phyloP scores from a whole-genome alignment of 2,113 vertebrate genomes.

The Manacus vitellinus region DNA sequence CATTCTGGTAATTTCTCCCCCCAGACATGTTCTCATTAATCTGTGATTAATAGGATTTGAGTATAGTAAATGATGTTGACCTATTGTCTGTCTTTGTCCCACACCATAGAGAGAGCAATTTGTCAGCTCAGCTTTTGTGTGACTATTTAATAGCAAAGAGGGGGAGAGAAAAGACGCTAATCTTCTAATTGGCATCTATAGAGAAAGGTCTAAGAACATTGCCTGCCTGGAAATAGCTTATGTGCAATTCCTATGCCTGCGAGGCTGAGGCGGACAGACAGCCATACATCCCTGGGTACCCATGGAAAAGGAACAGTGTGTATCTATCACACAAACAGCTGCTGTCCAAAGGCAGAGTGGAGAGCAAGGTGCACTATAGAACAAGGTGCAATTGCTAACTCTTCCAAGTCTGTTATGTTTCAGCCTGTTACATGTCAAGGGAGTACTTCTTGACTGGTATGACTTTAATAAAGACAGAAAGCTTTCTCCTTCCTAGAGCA shows the following conservation, averaged over 20 bases:
- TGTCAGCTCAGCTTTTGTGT: constrained; percentile 82
- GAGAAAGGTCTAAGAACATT: constrained; percentile 74
- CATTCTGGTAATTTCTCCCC: constrained; percentile 81
- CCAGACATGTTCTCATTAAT: constrained; percentile 84
- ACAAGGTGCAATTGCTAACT: constrained; percentile 6
- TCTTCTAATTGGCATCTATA: constrained; percentile 82
- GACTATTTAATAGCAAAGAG: constrained; percentile 83
- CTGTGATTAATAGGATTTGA: constrained; percentile 84
- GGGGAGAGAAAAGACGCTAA: constrained; percentile 78
- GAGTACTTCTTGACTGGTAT: constrained; percentile 46
- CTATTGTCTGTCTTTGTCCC: constrained; percentile 83
- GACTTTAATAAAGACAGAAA: constrained; percentile 42
- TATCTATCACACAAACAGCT: not conserved
- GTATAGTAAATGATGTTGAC: constrained; percentile 83
- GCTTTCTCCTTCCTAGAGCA: not conserved
- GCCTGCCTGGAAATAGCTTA: constrained; percentile 62
- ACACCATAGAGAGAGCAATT: constrained; percentile 79
- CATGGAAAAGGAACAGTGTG: not conserved
- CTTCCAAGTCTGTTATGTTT: constrained; percentile 9
- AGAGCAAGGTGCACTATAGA: constrained; percentile 3
- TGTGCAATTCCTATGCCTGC: constrained; percentile 75
- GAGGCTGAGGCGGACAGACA: not conserved
- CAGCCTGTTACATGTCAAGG: constrained; percentile 46
- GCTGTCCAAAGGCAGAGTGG: not conserved
- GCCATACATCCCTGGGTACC: not conserved